These are phyloP conservation scores for Mesoclemmys tuberculata DNA, from an alignment of 2,113 vertebrate species.

Conservation along the genomic window DNA sequence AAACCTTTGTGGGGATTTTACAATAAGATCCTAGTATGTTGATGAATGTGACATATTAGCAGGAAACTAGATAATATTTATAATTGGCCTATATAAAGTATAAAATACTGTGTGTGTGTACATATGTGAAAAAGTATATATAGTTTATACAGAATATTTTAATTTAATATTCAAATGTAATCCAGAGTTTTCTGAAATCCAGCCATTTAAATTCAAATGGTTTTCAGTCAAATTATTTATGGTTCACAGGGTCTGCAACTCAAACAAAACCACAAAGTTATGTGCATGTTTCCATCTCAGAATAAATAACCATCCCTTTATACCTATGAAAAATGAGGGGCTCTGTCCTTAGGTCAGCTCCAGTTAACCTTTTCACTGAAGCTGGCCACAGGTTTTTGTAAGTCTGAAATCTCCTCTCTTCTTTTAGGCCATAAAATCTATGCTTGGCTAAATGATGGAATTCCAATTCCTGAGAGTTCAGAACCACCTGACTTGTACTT, in stretches of 20 bases:
- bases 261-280: neutral
- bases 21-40: neutral
- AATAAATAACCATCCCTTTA: neutral
- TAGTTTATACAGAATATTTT: neutral
- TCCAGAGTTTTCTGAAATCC: neutral
- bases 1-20: neutral
- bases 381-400: neutral
- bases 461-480: neutral
- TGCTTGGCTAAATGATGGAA: neutral
- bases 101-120: neutral
- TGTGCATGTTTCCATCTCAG: neutral
- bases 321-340: neutral
- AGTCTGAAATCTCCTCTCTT: neutral
- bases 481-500: neutral
- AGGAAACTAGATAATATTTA: neutral
- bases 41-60: neutral
- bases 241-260: neutral
- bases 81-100: neutral
- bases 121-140: neutral
- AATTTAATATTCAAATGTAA: neutral
- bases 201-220: neutral
- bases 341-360: neutral
- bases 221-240: neutral
- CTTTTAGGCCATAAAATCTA: neutral
- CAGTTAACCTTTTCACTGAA: neutral